Base-by-base conservation (phyloP, 2,888 invertebrate species). In the Cancer borealis region DNA sequence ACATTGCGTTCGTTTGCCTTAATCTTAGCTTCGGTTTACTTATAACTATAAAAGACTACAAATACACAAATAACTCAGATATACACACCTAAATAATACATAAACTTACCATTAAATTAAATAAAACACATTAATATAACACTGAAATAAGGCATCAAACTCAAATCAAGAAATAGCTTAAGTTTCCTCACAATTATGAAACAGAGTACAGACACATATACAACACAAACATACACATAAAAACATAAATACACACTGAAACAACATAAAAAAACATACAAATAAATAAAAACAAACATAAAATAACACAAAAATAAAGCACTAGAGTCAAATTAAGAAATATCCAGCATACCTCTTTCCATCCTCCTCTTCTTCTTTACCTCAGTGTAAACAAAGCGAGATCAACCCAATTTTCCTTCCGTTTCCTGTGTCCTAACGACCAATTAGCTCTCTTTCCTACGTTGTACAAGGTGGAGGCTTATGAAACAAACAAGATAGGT, bases 401-500 rank as follows among this genome's bases (percentile, higher is more conserved):
- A 54, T 54, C 17, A 14, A 66, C n/a, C 5, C 66, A 66, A 66
- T 66, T 21, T 21, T 66, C 21, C 5, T 21, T 21, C 21, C 21
- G 5, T 66, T 66, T 21, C 66, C 66, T 21, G 66, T 14, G 5
- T 66, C 66, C 66, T 17, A 14, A 17, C 17, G 54, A 54, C 54
- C 54, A 0, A 17, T 54, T 14, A 54, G 12, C 54, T 2, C 0
- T 54, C 91, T 66, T 21, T 46, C 47, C 1, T 30, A n/a, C 90
- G 17, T 73, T n/a, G 10, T 46, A 1, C 73, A 17, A 10, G 88
- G 21, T 30, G 45, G 73, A 91, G 39, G 46, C 47, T n/a, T 45
- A 91, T 88, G 88, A 88, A 39, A 26, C 47, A 88, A 14, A 47
- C 88, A 88, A 88, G 12, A 45, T 79, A 45, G 91, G 73, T 91